Base-by-base conservation (phyloP, 2,888 invertebrate genomes). In the Tiphia femorata region DNA sequence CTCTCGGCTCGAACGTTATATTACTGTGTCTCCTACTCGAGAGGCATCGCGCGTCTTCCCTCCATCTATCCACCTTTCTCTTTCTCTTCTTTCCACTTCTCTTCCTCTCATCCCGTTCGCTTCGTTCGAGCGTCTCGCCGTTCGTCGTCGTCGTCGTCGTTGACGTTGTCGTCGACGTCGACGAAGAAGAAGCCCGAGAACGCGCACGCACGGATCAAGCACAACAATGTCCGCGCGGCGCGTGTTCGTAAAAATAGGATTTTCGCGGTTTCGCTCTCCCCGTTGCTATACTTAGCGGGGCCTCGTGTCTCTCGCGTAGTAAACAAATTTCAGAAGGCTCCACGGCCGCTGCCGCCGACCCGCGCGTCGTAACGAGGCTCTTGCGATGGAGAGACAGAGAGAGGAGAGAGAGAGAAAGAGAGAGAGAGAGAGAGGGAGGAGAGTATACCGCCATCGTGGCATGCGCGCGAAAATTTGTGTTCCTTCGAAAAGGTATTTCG, bases 211-310 rank as follows among this genome's bases (percentile, higher is more conserved):
- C 38, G 44, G 30, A 59, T 51, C 48, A 60, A 58, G 57, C 49
- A 50, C 51, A 61, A 68, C 70, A 62, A 67, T 73, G 65, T 66
- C 62, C 62, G 64, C 61, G 58, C 60, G 52, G 38, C 56, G 61
- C 41, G 58, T 55, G 52, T 66, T 75, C 70, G 76, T 78, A 79
- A 79, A 79, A 79, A 79, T 79, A 79, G 79, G 77, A 73, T 67
- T 74, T 72, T 75, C 73, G 72, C 64, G 70, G 70, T 78, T 79
- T 79, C 78, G 74, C 78, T 75, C 74, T 77, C 77, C 76, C 74
- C 72, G 66, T 72, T 72, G 76, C 78, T 79, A 79, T 77, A 79
- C 74, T 79, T 79, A 79, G 79, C 77, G 65, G 66, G 68, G 76
- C 64, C 70, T 65, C 78, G 74, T 70, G 76, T 77, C 72, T 33